Conservation (phyloP, 2,797 vertebrate genomes). For the Pseudomugil gertrudae region DNA sequence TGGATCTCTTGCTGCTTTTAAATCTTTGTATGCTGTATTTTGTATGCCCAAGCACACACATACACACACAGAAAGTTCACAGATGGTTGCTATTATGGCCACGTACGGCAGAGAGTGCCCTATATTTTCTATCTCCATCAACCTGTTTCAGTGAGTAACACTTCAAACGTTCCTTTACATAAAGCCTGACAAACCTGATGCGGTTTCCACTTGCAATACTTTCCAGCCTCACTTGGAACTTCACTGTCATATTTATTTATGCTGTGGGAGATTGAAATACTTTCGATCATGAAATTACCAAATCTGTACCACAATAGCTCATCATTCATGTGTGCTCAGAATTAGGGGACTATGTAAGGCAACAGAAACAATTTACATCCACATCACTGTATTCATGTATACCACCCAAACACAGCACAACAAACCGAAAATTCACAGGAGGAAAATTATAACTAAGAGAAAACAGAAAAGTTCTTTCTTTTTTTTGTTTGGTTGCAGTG, state of each 20-base stretch:
- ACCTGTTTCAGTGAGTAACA: conserved; percentile 54
- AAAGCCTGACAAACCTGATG: conserved; percentile 1
- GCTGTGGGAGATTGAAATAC: background rate
- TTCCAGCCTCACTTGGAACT: background rate
- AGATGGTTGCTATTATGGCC: conserved; percentile 82
- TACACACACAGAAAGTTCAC: conserved; percentile 54
- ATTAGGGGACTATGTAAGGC: background rate
- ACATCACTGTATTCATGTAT: background rate
- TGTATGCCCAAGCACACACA: conserved; percentile 26
- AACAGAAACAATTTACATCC: background rate
- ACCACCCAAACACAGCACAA: background rate
- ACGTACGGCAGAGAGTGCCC: conserved; percentile 64
- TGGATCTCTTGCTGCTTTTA: conserved; percentile 65
- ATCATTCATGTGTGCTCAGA: background rate
- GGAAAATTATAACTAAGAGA: background rate
- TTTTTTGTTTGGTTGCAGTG: background rate
- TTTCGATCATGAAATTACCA: background rate
- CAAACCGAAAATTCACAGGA: background rate
- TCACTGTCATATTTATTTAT: conserved; percentile 8
- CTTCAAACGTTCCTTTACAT: conserved; percentile 24
- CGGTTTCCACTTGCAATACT: background rate
- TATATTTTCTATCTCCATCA: conserved; percentile 66
- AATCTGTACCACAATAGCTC: background rate
- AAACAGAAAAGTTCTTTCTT: conserved; percentile 2
- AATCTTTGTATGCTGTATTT: conserved; percentile 59